phyloP scores from a whole-genome alignment of 2,888 invertebrate genomes.

The Arrhopalites spinosus region DNA sequence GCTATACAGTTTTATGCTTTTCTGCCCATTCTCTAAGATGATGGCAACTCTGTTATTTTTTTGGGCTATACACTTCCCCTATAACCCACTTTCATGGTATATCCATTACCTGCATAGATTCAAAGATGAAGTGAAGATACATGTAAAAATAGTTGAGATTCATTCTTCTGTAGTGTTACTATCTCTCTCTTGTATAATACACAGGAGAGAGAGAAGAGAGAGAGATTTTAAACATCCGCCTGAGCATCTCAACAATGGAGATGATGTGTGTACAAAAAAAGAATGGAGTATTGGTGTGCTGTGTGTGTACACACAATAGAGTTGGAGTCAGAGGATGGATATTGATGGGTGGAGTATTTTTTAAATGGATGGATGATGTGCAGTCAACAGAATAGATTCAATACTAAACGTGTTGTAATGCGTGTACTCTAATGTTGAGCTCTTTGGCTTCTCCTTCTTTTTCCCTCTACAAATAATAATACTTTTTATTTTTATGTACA shows the following conservation, averaged over 20 bases:
- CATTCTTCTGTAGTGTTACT: not conserved
- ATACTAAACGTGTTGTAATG: not conserved
- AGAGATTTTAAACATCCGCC: too few species aligned
- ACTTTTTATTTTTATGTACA: too few species aligned
- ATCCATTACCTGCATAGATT: not conserved
- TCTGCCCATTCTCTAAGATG: not conserved
- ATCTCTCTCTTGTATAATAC: too few species aligned
- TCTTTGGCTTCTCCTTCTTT: not conserved
- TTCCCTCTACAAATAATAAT: too few species aligned
- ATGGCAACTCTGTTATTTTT: too few species aligned
- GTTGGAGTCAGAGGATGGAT: too few species aligned
- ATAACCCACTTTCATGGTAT: not conserved
- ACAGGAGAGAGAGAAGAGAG: not conserved
- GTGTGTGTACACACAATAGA: not conserved
- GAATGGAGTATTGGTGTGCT: not conserved
- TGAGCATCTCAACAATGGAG: too few species aligned
- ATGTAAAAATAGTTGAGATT: slow-evolving; percentile 8
- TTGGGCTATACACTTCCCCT: too few species aligned
- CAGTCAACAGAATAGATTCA: too few species aligned
- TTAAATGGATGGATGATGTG: not conserved
- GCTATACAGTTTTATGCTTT: not conserved
- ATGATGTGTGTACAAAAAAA: too few species aligned
- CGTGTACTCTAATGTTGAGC: not conserved
- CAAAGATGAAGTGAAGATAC: not conserved
- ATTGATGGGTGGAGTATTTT: not conserved